Evolutionary conservation across 1,140 invertebrate species (phyloP).

Genomic region (Heliconius congener): DNA sequence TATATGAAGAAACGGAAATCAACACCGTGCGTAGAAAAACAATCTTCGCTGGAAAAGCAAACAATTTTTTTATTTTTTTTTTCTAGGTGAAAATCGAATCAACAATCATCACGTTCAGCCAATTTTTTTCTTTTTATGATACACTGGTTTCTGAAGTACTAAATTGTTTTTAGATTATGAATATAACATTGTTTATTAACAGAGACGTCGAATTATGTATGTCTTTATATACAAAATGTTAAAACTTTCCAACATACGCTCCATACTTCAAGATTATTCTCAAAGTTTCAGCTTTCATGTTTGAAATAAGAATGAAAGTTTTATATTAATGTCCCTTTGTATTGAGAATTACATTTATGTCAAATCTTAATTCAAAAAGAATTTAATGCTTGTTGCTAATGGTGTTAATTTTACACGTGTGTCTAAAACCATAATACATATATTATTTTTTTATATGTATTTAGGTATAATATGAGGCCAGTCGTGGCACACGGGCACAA

Average conservation of each 20-base stretch:
- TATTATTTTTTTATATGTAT: too few relatives aligned
- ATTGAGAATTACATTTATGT: background rate
- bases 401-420: background rate
- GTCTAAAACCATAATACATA: background rate
- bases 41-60: too few relatives aligned
- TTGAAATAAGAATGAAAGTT: background rate
- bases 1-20: too few relatives aligned
- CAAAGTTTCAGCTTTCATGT: background rate
- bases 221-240: background rate
- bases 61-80: too few relatives aligned
- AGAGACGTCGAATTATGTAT: background rate
- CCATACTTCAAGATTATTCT: background rate
- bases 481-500: too few relatives aligned
- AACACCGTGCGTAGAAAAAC: too few relatives aligned
- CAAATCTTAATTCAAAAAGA: background rate
- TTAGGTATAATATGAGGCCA: too few relatives aligned
- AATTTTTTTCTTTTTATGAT: background rate
- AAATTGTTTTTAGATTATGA: background rate
- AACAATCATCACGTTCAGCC: too few relatives aligned
- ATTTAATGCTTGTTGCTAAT: background rate
- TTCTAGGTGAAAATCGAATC: too few relatives aligned
- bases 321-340: conserved; percentile 2
- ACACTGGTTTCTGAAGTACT: too few relatives aligned
- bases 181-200: conserved; percentile 1
- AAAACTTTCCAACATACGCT: background rate